A percentile compares a stretch with the other conserved stretches of the same genome.
Evolutionary conservation across 1,140 invertebrate genomes (phyloP).

Genomic region (Leguminivora glycinivorella): DNA sequence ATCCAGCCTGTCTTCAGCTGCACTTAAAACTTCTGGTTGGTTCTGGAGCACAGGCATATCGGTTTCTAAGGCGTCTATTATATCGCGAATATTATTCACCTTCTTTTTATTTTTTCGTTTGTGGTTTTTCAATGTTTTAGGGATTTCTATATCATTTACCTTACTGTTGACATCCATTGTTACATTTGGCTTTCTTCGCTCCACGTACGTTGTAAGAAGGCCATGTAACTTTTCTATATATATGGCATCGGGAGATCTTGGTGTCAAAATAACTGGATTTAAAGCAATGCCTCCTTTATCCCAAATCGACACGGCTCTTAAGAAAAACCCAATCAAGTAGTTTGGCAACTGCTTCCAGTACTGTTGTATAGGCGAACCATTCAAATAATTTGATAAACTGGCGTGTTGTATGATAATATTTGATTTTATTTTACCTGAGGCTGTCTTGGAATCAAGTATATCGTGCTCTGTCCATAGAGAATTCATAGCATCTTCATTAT

Average conservation of each 20-base stretch:
- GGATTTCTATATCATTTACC: conserved; percentile 24
- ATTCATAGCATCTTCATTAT: conserved; percentile 58
- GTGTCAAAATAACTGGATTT: conserved; percentile 57
- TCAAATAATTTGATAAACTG: conserved; percentile 50
- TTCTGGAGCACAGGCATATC: conserved; percentile 37
- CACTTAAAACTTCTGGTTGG: conserved; percentile 45
- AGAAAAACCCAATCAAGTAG: conserved; percentile 59
- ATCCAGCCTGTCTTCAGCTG: conserved; percentile 47
- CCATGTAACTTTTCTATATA: conserved; percentile 58
- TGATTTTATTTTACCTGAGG: conserved; percentile 33
- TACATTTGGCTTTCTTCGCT: conserved; percentile 33
- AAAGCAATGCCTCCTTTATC: conserved; percentile 67
- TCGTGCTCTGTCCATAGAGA: conserved; percentile 42
- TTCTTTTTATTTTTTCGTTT: conserved; percentile 39
- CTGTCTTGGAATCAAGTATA: conserved; percentile 22
- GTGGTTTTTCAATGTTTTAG: conserved; percentile 11
- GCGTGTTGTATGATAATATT: conserved; percentile 49
- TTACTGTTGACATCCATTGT: conserved; percentile 31
- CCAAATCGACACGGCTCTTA: conserved; percentile 63
- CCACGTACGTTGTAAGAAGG: conserved; percentile 38
- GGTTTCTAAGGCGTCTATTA: conserved; percentile 59
- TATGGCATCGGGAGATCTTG: conserved; percentile 41
- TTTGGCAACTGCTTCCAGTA: conserved; percentile 52
- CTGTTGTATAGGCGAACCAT: conserved; percentile 55
- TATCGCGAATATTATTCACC: conserved; percentile 70